Percentiles rank a stretch among this genome's conserved stretches.
Evolutionary conservation across 2,888 invertebrate genomes (phyloP).

Genomic region (Exocentrus adspersus): DNA sequence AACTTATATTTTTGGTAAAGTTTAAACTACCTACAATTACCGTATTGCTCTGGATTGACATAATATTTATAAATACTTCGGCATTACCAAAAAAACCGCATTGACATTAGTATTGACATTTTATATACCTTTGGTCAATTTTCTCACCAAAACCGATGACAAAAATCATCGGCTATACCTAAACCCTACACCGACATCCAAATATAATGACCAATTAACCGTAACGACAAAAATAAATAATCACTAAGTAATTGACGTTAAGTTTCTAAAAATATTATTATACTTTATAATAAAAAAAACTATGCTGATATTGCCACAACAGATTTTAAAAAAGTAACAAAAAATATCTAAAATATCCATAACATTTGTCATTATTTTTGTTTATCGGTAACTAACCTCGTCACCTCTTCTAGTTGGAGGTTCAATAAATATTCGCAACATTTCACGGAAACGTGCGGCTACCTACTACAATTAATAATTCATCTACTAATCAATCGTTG

Average conservation of each 20-base stretch:
- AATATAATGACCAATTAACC: conserved; percentile 50
- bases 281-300: conserved; percentile 25
- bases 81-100: conserved; percentile 57
- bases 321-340: conserved; percentile 1
- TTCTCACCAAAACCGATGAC: conserved; percentile 51
- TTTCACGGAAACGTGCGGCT: conserved; percentile 60
- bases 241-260: conserved; percentile 45
- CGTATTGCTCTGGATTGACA: conserved; percentile 66
- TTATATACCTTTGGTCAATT: conserved; percentile 62
- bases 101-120: conserved; percentile 65
- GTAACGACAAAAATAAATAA: conserved; percentile 2
- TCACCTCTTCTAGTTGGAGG: conserved; percentile 47
- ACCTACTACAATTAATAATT: conserved; percentile 57
- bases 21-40: conserved; percentile 62
- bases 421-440: conserved; percentile 57
- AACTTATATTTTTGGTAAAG: conserved; percentile 56
- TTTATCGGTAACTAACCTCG: conserved; percentile 53
- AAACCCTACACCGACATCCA: conserved; percentile 52
- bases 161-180: conserved; percentile 35
- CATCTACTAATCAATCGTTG: conserved; percentile 60
- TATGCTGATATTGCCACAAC: conserved; percentile 33
- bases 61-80: conserved; percentile 59
- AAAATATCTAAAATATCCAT: conserved; percentile 34
- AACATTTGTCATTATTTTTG: conserved; percentile 53
- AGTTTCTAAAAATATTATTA: conserved; percentile 32